These are phyloP conservation scores for Orgyia antiqua DNA, from an alignment of 2,888 invertebrate species.

Conservation along the genomic window DNA sequence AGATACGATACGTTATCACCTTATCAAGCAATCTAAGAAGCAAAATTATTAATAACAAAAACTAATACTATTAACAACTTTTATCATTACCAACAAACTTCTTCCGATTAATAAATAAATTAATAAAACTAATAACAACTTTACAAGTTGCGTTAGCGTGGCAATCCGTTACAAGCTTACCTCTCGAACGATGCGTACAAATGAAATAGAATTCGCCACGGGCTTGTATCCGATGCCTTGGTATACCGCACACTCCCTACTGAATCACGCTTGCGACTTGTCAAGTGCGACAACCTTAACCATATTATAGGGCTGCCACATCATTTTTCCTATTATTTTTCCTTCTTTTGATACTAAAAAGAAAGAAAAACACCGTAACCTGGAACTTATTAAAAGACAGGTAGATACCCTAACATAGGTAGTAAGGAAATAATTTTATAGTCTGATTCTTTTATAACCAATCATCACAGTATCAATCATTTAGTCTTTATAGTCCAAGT, in stretches of 20 bases:
- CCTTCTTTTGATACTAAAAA: too few species aligned
- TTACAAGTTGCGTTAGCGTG: slow-evolving; percentile 12
- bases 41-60: slow-evolving; percentile 1
- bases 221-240: slow-evolving; percentile 6
- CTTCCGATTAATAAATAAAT: slow-evolving; percentile 4
- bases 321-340: too few species aligned
- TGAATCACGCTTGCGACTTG: slow-evolving; percentile 33
- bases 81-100: slow-evolving; percentile 2
- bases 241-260: slow-evolving; percentile 19
- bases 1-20: too few species aligned
- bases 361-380: too few species aligned
- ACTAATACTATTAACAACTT: slow-evolving; percentile 1
- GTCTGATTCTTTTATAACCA: too few species aligned
- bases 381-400: too few species aligned
- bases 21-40: too few species aligned
- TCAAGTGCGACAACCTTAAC: slow-evolving; percentile 12
- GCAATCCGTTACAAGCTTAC: slow-evolving; percentile 19
- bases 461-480: too few species aligned
- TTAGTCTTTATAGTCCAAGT: too few species aligned
- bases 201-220: slow-evolving; percentile 11
- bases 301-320: slow-evolving; percentile 7
- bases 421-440: too few species aligned
- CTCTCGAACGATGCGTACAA: slow-evolving; percentile 16
- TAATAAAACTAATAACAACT: slow-evolving; percentile 20
- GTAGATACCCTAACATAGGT: too few species aligned